Evolutionary conservation across 2,888 invertebrate species (phyloP).

Genomic region (Synanthedon vespiformis): DNA sequence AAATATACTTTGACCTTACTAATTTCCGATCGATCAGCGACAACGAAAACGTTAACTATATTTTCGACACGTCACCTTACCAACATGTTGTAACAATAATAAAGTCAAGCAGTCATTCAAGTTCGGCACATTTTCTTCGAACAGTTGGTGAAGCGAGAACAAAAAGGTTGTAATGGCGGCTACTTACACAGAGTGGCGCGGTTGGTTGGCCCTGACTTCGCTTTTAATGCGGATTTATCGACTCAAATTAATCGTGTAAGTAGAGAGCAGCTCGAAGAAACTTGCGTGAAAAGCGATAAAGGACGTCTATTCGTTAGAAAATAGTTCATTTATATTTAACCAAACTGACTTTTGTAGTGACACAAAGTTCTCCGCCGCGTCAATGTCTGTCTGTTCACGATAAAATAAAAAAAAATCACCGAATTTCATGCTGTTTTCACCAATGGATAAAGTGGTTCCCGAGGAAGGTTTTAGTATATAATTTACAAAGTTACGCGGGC

Average conservation of each 20-base stretch:
- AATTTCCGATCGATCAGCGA: conserved; percentile 35
- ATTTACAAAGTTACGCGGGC: too few species aligned
- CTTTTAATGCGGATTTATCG: conserved; percentile 68
- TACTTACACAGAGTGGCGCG: conserved; percentile 54
- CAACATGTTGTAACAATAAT: neutral
- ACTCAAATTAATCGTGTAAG: conserved; percentile 69
- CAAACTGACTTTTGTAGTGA: conserved; percentile 36
- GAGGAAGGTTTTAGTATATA: too few species aligned
- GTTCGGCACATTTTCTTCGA: conserved; percentile 5
- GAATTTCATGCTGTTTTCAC: too few species aligned
- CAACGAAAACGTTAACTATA: conserved; percentile 20
- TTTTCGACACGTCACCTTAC: conserved; percentile 23
- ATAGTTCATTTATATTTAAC: conserved; percentile 44
- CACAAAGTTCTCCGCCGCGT: too few species aligned
- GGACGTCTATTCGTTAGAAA: conserved; percentile 44
- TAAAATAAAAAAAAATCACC: too few species aligned
- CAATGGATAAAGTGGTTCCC: too few species aligned
- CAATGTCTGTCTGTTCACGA: too few species aligned
- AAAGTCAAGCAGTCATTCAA: neutral
- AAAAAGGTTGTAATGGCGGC: conserved; percentile 48
- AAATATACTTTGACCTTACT: conserved; percentile 29
- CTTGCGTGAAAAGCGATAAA: conserved; percentile 63
- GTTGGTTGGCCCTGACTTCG: conserved; percentile 50
- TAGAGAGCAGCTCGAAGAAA: conserved; percentile 53
- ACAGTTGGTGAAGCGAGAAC: conserved; percentile 34